Percentiles rank a stretch among this genome's conserved stretches.
These are phyloP conservation scores for Meloidogyne chitwoodi DNA, from an alignment of 1,140 invertebrate species.

Conservation along the genomic window DNA sequence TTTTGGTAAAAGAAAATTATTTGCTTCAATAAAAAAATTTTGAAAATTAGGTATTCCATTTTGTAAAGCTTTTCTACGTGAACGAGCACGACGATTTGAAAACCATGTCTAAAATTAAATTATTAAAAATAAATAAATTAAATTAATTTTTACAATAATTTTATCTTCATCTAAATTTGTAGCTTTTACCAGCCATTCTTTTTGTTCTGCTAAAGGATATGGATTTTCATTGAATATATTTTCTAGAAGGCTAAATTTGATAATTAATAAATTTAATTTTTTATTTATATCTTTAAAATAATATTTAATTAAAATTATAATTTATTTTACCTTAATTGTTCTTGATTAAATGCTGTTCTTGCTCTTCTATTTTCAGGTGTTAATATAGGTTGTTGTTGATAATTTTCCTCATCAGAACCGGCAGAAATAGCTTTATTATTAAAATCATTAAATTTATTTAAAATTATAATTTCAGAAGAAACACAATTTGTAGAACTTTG, in stretches of 20 bases:
- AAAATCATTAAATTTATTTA: background rate
- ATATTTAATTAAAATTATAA: background rate
- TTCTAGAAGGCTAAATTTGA: conserved; percentile 12
- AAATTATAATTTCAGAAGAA: background rate
- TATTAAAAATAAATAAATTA: background rate
- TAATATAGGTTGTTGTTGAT: conserved; percentile 2
- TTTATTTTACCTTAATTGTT: conserved; percentile 7
- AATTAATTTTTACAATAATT: conserved; percentile 16
- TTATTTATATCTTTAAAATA: too few species aligned
- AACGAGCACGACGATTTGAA: conserved; percentile 22
- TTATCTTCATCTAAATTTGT: conserved; percentile 27
- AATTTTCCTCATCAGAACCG: conserved; percentile 18
- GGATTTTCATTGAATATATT: background rate
- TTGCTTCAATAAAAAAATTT: background rate
- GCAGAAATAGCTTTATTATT: background rate
- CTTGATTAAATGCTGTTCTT: conserved; percentile 1
- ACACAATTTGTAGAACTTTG: background rate
- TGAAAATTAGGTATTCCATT: background rate
- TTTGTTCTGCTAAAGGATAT: conserved; percentile 11
- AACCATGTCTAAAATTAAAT: conserved; percentile 27
- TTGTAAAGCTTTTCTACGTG: conserved; percentile 22
- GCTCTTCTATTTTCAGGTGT: background rate
- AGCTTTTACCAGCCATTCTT: conserved; percentile 13
- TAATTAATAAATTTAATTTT: background rate
- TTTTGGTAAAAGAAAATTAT: background rate